These are phyloP conservation scores for Paragorgia papillata DNA, from an alignment of 92 coral and sea anemone genomes.

Conservation along the genomic window DNA sequence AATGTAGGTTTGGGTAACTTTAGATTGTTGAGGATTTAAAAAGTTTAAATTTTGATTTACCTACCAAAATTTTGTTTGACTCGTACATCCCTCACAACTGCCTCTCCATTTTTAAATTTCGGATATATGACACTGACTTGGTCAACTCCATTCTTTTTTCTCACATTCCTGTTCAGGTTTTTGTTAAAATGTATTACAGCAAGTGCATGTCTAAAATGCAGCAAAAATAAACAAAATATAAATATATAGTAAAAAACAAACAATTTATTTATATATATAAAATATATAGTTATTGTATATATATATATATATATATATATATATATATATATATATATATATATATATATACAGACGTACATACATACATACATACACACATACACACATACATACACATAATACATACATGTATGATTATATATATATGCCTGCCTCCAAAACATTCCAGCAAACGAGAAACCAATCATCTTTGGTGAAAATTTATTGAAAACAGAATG, in stretches of 20 bases:
- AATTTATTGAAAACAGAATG: constrained; percentile 49
- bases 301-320: too few species aligned
- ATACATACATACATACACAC: too few species aligned
- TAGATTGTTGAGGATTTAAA: too few species aligned
- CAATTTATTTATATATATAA: too few species aligned
- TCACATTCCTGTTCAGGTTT: constrained; percentile 2
- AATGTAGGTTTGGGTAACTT: too few species aligned
- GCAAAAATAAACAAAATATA: neutral
- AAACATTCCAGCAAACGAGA: constrained; percentile 48
- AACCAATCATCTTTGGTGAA: constrained; percentile 50
- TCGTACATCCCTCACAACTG: constrained; percentile 9
- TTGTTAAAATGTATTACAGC: constrained; percentile 10
- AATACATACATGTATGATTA: too few species aligned
- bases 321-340: too few species aligned
- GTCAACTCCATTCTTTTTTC: constrained; percentile 4
- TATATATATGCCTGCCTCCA: constrained; percentile 33
- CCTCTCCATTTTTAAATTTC: constrained; percentile 37
- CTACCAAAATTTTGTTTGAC: constrained; percentile 31
- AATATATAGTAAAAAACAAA: neutral
- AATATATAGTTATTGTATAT: too few species aligned
- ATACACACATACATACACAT: too few species aligned
- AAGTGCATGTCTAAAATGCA: constrained; percentile 9
- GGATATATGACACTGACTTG: constrained; percentile 2
- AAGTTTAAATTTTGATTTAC: constrained; percentile 10
- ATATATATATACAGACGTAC: too few species aligned